phyloP scores from a whole-genome alignment of 2,113 vertebrate genomes.

The Tenrec ecaudatus region DNA sequence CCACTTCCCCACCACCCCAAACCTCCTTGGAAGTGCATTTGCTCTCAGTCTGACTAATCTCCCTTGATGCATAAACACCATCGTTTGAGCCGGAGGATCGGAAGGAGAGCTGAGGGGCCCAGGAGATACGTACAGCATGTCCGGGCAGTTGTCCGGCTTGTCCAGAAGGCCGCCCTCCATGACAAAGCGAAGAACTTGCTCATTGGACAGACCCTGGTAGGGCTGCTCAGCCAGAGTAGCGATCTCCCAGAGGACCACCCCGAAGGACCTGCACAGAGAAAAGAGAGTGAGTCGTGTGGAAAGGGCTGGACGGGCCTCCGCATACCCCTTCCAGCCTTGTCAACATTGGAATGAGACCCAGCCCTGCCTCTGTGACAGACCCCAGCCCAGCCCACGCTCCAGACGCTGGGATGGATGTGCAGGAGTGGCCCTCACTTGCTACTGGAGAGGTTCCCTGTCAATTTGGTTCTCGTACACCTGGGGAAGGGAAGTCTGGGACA shows the following conservation, averaged over 20 bases:
- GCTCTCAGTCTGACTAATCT: neutral
- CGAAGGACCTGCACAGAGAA: slow-evolving; percentile 92
- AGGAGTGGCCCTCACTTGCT: accelerated
- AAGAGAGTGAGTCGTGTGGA: neutral
- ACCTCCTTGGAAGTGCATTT: neutral
- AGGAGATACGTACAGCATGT: slow-evolving; percentile 93
- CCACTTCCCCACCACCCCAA: accelerated
- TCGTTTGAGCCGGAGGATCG: neutral
- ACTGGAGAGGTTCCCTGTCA: accelerated
- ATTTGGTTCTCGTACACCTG: neutral
- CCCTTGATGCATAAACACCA: neutral
- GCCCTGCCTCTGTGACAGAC: too few relatives aligned
- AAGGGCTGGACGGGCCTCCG: accelerated
- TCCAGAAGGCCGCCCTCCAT: slow-evolving; percentile 99
- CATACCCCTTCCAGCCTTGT: neutral
- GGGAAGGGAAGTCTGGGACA: neutral
- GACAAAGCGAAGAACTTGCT: slow-evolving; percentile 98
- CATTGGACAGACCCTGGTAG: slow-evolving; percentile 99
- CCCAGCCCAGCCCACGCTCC: accelerated
- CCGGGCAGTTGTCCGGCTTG: slow-evolving; percentile 97
- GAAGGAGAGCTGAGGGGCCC: neutral
- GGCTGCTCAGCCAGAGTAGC: slow-evolving; percentile 97
- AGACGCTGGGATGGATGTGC: neutral
- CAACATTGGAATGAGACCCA: too few relatives aligned
- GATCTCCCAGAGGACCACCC: slow-evolving; percentile 98